Evolutionary conservation across 2,113 vertebrate species (phyloP).

Genomic region (Gymnogyps californianus): DNA sequence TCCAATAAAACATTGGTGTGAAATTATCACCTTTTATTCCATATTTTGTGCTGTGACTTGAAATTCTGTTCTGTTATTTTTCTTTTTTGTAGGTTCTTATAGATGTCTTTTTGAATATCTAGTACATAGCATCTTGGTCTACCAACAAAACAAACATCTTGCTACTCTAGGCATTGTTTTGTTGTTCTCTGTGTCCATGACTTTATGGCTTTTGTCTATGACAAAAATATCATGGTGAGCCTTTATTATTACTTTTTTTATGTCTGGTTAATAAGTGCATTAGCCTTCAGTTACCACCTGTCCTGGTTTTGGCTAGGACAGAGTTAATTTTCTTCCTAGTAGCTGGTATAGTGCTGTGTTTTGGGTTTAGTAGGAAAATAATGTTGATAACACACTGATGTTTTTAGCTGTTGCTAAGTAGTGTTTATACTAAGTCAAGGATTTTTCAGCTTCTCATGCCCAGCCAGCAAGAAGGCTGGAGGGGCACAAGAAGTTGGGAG

Average conservation of each 20-base stretch:
- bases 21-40: background rate
- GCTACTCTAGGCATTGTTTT: background rate
- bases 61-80: background rate
- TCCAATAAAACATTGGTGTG: background rate
- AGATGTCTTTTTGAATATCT: background rate
- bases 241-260: background rate
- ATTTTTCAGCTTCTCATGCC: too few species aligned
- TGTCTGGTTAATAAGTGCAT: background rate
- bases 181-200: background rate
- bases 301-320: too few species aligned
- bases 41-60: background rate
- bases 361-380: too few species aligned
- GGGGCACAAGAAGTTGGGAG: too few species aligned
- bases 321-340: too few species aligned
- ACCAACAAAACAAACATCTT: background rate
- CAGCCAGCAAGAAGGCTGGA: too few species aligned
- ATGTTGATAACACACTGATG: too few species aligned
- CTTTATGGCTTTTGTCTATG: background rate
- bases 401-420: too few species aligned
- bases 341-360: too few species aligned
- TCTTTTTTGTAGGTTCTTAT: background rate
- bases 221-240: background rate
- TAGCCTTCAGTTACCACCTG: background rate
- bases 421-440: too few species aligned
- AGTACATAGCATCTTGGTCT: background rate